These are phyloP conservation scores for Halcyon smyrnensis DNA, from an alignment of 2,797 vertebrate species.

Conservation along the genomic window DNA sequence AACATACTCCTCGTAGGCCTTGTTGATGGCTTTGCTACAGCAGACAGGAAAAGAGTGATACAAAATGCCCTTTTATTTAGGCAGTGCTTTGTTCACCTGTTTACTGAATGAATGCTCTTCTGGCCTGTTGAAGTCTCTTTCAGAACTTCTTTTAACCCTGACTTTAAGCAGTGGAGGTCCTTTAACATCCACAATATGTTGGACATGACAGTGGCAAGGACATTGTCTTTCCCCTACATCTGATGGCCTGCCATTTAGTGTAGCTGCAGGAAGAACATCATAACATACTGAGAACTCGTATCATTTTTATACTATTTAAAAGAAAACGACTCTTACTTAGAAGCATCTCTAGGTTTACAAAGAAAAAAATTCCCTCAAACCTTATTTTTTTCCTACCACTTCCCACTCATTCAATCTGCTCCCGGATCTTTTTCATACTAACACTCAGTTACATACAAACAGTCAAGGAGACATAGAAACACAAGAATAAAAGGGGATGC, in stretches of 20 bases:
- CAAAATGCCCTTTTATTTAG: background rate
- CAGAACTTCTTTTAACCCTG: background rate
- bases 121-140: background rate
- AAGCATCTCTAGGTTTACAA: background rate
- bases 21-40: conserved; percentile 87
- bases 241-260: background rate
- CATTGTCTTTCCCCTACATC: too few relatives aligned
- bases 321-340: background rate
- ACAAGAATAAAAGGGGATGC: background rate
- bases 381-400: background rate
- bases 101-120: background rate
- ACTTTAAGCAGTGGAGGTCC: background rate
- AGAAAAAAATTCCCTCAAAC: background rate
- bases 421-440: background rate
- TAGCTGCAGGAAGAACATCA: background rate
- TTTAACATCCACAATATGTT: background rate
- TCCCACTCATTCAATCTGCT: background rate
- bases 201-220: background rate
- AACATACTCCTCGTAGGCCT: conserved; percentile 92
- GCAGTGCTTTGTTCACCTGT: background rate
- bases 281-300: background rate
- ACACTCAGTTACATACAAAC: background rate
- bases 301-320: background rate
- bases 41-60: background rate
- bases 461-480: rapidly evolving